Evolutionary conservation across 1,140 invertebrate genomes (phyloP).

Genomic region (Holotrichia oblita): DNA sequence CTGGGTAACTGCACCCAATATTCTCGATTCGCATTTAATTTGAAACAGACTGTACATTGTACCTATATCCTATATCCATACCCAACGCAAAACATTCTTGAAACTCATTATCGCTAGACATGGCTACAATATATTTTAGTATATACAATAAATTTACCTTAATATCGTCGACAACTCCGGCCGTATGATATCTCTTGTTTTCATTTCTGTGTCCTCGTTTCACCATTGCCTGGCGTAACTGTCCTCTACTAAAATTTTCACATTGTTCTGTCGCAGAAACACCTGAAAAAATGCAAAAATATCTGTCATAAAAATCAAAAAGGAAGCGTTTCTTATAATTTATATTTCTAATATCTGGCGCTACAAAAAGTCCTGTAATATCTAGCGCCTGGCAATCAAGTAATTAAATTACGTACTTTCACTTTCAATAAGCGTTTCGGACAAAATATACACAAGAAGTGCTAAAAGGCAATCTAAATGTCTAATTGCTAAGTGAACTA

Average conservation of each 20-base stretch:
- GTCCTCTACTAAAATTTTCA: constrained; percentile 59
- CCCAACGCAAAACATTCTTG: too few relatives aligned
- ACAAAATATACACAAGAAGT: background rate
- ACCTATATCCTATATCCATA: too few relatives aligned
- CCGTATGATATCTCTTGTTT: constrained; percentile 69
- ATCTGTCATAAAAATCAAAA: background rate
- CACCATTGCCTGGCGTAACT: constrained; percentile 58
- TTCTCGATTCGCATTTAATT: too few relatives aligned
- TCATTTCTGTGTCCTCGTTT: constrained; percentile 66
- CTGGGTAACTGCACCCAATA: too few relatives aligned
- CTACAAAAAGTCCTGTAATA: constrained; percentile 17
- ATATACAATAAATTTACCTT: constrained; percentile 64
- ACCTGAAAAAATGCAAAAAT: constrained; percentile 42
- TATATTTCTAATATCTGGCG: background rate
- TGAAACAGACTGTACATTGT: too few relatives aligned
- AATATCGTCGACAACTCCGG: constrained; percentile 73
- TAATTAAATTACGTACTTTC: background rate
- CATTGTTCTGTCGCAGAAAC: constrained; percentile 53
- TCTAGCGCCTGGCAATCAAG: constrained; percentile 9
- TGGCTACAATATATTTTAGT: too few relatives aligned
- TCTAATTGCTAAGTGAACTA: constrained; percentile 7
- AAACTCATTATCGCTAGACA: too few relatives aligned
- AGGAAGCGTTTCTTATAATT: background rate
- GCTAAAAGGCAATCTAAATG: background rate
- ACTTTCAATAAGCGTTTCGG: constrained; percentile 10